A percentile compares a stretch with the other conserved stretches of the same genome.
Evolutionary conservation across 1,140 invertebrate genomes (phyloP).

Genomic region (Andricus grossulariae): DNA sequence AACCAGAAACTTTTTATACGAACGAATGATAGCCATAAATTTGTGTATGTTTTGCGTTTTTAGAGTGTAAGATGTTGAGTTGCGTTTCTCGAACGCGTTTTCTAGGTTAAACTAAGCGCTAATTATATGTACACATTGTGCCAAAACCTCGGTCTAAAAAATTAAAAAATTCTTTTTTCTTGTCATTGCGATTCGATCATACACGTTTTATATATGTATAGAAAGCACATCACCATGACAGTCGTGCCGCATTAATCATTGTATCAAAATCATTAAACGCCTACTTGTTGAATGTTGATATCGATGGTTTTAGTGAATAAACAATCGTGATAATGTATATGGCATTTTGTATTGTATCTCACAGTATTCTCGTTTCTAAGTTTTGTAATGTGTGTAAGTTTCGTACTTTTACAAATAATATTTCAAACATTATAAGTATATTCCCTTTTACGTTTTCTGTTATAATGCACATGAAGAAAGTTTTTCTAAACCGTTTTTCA

Average conservation of each 20-base stretch:
- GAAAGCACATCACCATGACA: conserved; percentile 1
- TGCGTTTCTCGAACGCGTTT: conserved; percentile 10
- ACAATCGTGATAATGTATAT: conserved; percentile 24
- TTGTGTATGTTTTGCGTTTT: conserved; percentile 21
- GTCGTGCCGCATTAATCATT: background rate
- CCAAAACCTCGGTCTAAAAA: background rate
- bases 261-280: conserved; percentile 18
- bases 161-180: background rate
- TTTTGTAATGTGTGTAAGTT: background rate
- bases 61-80: background rate
- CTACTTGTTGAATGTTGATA: conserved; percentile 17
- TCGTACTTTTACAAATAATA: conserved; percentile 3
- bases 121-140: background rate
- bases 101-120: background rate
- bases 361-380: background rate
- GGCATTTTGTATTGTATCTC: conserved; percentile 10
- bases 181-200: background rate
- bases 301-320: conserved; percentile 28
- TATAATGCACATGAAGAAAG: too few relatives aligned
- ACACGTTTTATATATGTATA: background rate
- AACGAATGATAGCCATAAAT: conserved; percentile 7
- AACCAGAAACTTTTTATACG: conserved; percentile 8
- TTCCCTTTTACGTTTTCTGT: background rate
- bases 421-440: background rate
- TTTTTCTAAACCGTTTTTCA: background rate